Conservation (phyloP, 2,113 vertebrate species). For the Etia nguti region DNA sequence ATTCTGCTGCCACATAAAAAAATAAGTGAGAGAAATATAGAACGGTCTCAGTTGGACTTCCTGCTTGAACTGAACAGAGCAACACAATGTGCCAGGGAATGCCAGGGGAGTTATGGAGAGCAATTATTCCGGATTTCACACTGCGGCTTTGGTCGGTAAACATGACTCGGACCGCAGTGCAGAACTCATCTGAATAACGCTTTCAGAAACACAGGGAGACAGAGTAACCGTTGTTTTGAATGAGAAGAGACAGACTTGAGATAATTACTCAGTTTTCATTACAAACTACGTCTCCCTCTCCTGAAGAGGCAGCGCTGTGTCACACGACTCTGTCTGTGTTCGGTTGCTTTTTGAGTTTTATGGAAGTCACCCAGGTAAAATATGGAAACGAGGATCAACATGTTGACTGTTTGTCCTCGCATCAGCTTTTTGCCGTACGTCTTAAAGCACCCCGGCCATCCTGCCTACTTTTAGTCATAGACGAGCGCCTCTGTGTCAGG, state of each 20-base stretch:
- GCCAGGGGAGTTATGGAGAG: conserved; percentile 49
- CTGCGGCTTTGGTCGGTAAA: conserved; percentile 67
- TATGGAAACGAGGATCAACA: conserved; percentile 51
- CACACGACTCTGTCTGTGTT: background rate
- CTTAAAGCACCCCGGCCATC: background rate
- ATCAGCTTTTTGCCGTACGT: conserved; percentile 12
- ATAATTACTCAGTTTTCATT: conserved; percentile 20
- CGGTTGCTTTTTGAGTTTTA: conserved; percentile 21
- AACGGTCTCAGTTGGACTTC: conserved; percentile 11
- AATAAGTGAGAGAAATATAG: background rate
- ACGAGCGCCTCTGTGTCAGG: conserved; percentile 32
- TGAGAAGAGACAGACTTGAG: conserved; percentile 12
- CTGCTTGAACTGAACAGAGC: conserved; percentile 26
- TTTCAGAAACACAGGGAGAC: conserved; percentile 37
- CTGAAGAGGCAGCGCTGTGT: background rate
- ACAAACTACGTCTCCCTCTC: background rate
- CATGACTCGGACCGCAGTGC: conserved; percentile 56
- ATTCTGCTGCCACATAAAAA: background rate
- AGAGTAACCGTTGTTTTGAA: background rate
- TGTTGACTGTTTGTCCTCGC: conserved; percentile 30
- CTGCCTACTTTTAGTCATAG: background rate
- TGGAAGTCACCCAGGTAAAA: conserved; percentile 25
- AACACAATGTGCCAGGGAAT: conserved; percentile 20
- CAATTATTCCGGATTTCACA: conserved; percentile 69
- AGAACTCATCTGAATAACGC: conserved; percentile 61